phyloP scores from a whole-genome alignment of 1,140 invertebrate species.

The Steinernema khuongi region DNA sequence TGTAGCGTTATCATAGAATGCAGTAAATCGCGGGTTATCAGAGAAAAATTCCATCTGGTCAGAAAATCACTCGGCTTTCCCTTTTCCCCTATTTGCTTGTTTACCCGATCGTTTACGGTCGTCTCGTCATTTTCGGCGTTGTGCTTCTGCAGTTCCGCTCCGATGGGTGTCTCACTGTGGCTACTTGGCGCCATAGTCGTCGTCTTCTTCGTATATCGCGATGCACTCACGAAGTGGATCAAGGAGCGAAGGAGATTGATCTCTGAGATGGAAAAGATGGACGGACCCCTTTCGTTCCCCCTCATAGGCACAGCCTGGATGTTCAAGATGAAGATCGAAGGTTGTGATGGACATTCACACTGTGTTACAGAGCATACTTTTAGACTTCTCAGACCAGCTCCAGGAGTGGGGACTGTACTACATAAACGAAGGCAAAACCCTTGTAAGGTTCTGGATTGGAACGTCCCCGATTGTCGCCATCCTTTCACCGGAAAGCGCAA shows the following conservation, averaged over 20 bases:
- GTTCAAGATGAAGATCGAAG: constrained; percentile 30
- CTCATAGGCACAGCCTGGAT: constrained; percentile 31
- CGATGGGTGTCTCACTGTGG: neutral
- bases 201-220: neutral
- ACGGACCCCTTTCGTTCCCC: constrained; percentile 28
- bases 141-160: neutral
- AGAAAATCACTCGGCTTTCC: neutral
- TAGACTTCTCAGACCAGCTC: constrained; percentile 27
- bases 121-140: neutral
- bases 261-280: constrained; percentile 9
- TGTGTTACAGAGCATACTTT: too few relatives aligned
- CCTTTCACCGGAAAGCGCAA: constrained; percentile 26
- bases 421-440: constrained; percentile 10
- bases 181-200: neutral
- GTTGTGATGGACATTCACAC: constrained; percentile 2
- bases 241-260: constrained; percentile 19
- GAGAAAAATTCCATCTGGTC: neutral
- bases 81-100: neutral
- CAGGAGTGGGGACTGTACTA: constrained; percentile 26
- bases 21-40: neutral
- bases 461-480: constrained; percentile 31
- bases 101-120: neutral
- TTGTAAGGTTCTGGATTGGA: constrained; percentile 35
- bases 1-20: neutral
- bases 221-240: neutral